These are phyloP conservation scores for Polydrusus pterygomalis DNA, from an alignment of 2,888 invertebrate species.

Conservation along the genomic window DNA sequence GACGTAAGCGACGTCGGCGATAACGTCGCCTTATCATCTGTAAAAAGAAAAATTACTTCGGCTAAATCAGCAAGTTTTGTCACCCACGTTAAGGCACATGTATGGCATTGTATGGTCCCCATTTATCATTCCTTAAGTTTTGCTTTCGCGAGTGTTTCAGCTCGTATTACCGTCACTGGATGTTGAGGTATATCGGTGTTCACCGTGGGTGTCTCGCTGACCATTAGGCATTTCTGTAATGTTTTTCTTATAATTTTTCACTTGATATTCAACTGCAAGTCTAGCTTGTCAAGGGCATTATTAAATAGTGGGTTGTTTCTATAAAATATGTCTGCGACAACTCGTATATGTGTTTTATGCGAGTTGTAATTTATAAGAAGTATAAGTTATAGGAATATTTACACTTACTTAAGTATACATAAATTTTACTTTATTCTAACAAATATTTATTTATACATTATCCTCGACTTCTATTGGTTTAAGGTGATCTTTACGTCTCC, in stretches of 20 bases:
- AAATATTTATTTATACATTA: not conserved
- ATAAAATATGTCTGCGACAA: slow-evolving; percentile 5
- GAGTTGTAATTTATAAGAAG: not conserved
- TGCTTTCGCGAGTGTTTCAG: slow-evolving; percentile 47
- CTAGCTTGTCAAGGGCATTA: slow-evolving; percentile 32
- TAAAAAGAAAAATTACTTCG: slow-evolving; percentile 44
- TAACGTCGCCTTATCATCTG: slow-evolving; percentile 44
- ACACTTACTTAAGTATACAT: not conserved
- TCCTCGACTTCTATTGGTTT: too few relatives aligned
- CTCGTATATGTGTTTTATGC: slow-evolving; percentile 17
- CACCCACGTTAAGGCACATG: slow-evolving; percentile 52
- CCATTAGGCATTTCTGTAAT: slow-evolving; percentile 55
- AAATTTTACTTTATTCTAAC: not conserved
- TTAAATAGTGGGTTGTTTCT: slow-evolving; percentile 21
- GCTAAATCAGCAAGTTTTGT: slow-evolving; percentile 55
- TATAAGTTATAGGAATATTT: not conserved
- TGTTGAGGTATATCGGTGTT: slow-evolving; percentile 47
- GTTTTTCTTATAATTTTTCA: slow-evolving; percentile 51
- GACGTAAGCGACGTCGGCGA: slow-evolving; percentile 38
- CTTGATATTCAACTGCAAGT: slow-evolving; percentile 42
- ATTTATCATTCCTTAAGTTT: slow-evolving; percentile 56
- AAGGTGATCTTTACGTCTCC: too few relatives aligned
- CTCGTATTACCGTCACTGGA: slow-evolving; percentile 54
- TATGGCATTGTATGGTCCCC: slow-evolving; percentile 30
- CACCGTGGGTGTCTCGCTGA: slow-evolving; percentile 56